phyloP scores from a whole-genome alignment of 2,888 invertebrate species.

The Trissolcus japonicus region DNA sequence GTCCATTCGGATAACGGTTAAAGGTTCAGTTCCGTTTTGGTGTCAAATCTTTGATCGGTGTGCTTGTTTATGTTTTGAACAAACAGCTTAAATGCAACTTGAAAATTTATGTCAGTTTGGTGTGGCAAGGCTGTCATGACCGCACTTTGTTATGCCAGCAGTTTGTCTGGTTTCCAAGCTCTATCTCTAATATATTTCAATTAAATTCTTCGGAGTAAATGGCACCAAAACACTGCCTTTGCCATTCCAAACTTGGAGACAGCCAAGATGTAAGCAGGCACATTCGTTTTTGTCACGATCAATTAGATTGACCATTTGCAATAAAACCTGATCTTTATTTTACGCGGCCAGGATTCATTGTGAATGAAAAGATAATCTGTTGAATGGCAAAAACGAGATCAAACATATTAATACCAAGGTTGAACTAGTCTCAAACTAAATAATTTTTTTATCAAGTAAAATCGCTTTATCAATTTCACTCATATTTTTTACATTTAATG shows the following conservation, averaged over 20 bases:
- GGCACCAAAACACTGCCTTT: conserved; percentile 83
- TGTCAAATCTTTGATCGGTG: conserved; percentile 78
- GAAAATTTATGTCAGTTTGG: conserved; percentile 74
- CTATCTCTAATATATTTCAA: conserved; percentile 18
- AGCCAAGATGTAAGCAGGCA: conserved; percentile 80
- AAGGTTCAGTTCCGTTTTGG: conserved; percentile 80
- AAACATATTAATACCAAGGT: conserved; percentile 29
- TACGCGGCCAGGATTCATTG: neutral
- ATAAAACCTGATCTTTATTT: neutral
- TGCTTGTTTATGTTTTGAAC: conserved; percentile 75
- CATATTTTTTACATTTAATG: neutral
- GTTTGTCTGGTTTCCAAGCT: conserved; percentile 35
- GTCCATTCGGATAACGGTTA: conserved; percentile 72
- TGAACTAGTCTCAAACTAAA: conserved; percentile 28
- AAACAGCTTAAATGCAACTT: conserved; percentile 52
- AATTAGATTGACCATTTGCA: conserved; percentile 6
- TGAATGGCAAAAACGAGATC: conserved; percentile 24
- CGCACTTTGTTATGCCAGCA: conserved; percentile 65
- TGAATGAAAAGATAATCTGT: neutral
- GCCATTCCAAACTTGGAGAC: conserved; percentile 85
- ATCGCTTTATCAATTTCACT: neutral
- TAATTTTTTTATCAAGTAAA: neutral
- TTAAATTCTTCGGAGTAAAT: conserved; percentile 62
- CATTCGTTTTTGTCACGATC: conserved; percentile 60
- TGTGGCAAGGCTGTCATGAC: conserved; percentile 78